These are phyloP conservation scores for Enteromius treurensis DNA, from an alignment of 2,797 vertebrate species.

Conservation along the genomic window DNA sequence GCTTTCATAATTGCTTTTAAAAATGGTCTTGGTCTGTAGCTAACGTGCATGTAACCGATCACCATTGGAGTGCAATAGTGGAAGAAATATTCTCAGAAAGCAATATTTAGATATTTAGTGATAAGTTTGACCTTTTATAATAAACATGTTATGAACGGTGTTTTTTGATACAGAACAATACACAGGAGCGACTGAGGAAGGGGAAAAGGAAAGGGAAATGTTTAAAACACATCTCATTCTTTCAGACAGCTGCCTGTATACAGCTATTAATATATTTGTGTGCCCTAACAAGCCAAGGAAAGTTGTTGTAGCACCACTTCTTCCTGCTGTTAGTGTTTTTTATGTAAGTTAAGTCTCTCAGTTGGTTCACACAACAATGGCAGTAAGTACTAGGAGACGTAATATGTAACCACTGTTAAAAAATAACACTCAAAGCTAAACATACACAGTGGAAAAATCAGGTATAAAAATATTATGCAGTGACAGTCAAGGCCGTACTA, in stretches of 20 bases:
- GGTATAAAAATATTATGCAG: neutral
- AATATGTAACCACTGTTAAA: slow-evolving; percentile 11
- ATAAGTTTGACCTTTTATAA: slow-evolving; percentile 10
- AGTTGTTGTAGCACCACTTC: slow-evolving; percentile 10
- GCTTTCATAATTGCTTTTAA: neutral
- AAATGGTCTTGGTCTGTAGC: neutral
- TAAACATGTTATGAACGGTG: slow-evolving; percentile 32
- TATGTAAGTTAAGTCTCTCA: slow-evolving; percentile 1
- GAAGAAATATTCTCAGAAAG: neutral
- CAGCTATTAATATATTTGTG: slow-evolving; percentile 42
- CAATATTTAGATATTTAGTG: slow-evolving; percentile 7
- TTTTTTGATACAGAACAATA: slow-evolving; percentile 45
- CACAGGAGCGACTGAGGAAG: slow-evolving; percentile 33
- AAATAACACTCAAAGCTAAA: slow-evolving; percentile 1
- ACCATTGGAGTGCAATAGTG: neutral
- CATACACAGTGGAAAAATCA: neutral
- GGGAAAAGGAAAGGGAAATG: slow-evolving; percentile 56
- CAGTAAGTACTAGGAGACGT: neutral
- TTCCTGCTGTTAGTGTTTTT: slow-evolving; percentile 16
- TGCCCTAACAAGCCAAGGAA: slow-evolving; percentile 22
- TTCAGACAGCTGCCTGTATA: slow-evolving; percentile 32
- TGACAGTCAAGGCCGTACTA: slow-evolving; percentile 2
- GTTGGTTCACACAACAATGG: neutral
- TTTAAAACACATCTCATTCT: slow-evolving; percentile 49
- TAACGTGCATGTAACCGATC: neutral